phyloP scores from a whole-genome alignment of 2,797 vertebrate species.

The Falco novaeseelandiae region DNA sequence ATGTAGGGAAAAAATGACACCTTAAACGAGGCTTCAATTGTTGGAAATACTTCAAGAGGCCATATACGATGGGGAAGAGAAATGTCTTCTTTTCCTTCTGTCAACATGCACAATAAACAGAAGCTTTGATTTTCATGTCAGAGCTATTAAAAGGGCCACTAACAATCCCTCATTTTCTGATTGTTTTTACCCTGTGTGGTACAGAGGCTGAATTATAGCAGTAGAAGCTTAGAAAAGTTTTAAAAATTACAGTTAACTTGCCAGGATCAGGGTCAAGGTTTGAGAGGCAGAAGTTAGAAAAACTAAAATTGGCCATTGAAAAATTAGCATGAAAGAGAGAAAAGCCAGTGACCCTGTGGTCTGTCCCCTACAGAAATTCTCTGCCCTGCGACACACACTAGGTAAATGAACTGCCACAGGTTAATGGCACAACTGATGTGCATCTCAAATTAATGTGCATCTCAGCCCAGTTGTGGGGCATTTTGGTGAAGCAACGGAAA shows the following conservation, averaged over 20 bases:
- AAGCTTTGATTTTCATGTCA: not conserved
- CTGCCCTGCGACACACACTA: not conserved
- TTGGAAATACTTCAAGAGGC: not conserved
- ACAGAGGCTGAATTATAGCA: not conserved
- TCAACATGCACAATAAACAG: not conserved
- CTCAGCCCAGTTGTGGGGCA: accelerated
- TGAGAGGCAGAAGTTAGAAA: not conserved
- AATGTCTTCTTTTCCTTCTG: not conserved
- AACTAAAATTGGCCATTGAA: not conserved
- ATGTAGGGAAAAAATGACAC: not conserved
- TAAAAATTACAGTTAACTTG: not conserved
- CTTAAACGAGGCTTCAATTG: not conserved
- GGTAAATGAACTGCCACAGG: not conserved
- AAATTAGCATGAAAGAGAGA: not conserved
- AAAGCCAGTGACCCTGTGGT: not conserved
- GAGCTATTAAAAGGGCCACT: not conserved
- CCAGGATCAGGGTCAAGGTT: not conserved
- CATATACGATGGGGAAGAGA: not conserved
- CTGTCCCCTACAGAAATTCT: not conserved
- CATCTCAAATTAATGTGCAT: not conserved
- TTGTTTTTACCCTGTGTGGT: not conserved
- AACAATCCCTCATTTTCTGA: not conserved
- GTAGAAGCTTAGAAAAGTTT: not conserved
- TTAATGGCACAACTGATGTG: not conserved
- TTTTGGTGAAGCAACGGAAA: not conserved